These are phyloP conservation scores for Pagrus major DNA, from an alignment of 2,113 vertebrate genomes.

Conservation along the genomic window DNA sequence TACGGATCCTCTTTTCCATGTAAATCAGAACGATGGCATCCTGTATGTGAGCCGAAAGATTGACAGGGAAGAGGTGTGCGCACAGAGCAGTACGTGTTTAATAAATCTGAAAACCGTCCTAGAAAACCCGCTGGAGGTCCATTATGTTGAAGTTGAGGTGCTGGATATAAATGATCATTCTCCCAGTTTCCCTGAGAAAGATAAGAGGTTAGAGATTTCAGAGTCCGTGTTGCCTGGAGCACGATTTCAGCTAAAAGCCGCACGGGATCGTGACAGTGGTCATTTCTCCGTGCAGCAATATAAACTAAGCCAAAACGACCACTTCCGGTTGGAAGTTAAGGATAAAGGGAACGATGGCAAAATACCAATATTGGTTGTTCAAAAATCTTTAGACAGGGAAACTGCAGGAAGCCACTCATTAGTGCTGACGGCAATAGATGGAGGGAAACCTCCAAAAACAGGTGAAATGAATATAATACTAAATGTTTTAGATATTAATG, in stretches of 20 bases:
- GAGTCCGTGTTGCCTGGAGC: slow-evolving; percentile 77
- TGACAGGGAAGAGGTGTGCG: slow-evolving; percentile 78
- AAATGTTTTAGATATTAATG: slow-evolving; percentile 78
- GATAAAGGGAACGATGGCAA: slow-evolving; percentile 69
- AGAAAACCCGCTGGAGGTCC: slow-evolving; percentile 85
- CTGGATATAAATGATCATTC: slow-evolving; percentile 87
- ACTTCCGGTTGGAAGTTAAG: slow-evolving; percentile 78
- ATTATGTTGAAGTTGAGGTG: slow-evolving; percentile 86
- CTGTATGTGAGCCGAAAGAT: slow-evolving; percentile 74
- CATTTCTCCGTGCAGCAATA: slow-evolving; percentile 82
- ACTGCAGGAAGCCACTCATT: slow-evolving; percentile 37
- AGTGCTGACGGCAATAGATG: slow-evolving; percentile 75
- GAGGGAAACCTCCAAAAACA: slow-evolving; percentile 76
- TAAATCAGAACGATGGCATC: slow-evolving; percentile 73
- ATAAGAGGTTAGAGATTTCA: slow-evolving; percentile 72
- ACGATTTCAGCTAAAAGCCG: slow-evolving; percentile 78
- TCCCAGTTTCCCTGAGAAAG: slow-evolving; percentile 72
- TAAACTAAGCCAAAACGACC: slow-evolving; percentile 75
- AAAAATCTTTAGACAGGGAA: slow-evolving; percentile 79
- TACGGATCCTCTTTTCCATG: slow-evolving; percentile 62
- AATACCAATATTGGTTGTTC: slow-evolving; percentile 72
- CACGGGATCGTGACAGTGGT: slow-evolving; percentile 82
- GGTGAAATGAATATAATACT: slow-evolving; percentile 68
- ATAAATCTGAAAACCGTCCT: slow-evolving; percentile 79
- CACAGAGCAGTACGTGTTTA: slow-evolving; percentile 67